phyloP scores from a whole-genome alignment of 92 coral and sea anemone genomes.

The Virgularia gustaviana region DNA sequence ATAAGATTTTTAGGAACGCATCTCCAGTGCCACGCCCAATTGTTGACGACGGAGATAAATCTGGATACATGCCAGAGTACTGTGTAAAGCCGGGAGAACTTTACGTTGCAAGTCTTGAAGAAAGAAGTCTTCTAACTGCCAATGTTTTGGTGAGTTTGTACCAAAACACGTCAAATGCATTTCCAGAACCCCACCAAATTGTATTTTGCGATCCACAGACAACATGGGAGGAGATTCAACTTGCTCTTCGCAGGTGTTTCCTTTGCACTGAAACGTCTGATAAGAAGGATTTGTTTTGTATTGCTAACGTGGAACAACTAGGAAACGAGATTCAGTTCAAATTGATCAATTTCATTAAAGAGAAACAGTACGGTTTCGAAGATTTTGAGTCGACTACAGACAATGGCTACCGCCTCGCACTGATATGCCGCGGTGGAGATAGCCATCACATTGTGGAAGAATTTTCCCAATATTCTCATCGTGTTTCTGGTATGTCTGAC shows the following conservation, averaged over 20 bases:
- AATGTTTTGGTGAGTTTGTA: slow-evolving; percentile 54
- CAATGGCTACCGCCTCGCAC: slow-evolving; percentile 45
- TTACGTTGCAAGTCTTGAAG: slow-evolving; percentile 52
- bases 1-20: slow-evolving; percentile 13
- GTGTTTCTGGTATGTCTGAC: slow-evolving; percentile 57
- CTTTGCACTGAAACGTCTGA: background rate
- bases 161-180: slow-evolving; percentile 16
- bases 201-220: slow-evolving; percentile 58
- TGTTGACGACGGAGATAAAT: background rate
- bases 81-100: slow-evolving; percentile 43
- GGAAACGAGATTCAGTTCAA: slow-evolving; percentile 62
- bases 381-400: background rate
- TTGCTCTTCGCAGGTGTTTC: slow-evolving; percentile 56
- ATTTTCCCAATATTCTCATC: slow-evolving; percentile 50
- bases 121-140: slow-evolving; percentile 57
- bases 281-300: slow-evolving; percentile 43
- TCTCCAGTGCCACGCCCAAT: background rate
- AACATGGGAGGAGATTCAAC: slow-evolving; percentile 68
- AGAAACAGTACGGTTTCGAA: slow-evolving; percentile 3
- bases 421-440: slow-evolving; percentile 71
- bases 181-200: slow-evolving; percentile 52
- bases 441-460: slow-evolving; percentile 68
- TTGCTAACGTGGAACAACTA: slow-evolving; percentile 69
- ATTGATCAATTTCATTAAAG: slow-evolving; percentile 56
- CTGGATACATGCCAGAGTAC: slow-evolving; percentile 2